phyloP scores from a whole-genome alignment of 2,113 vertebrate species.

The Notechis scutatus region DNA sequence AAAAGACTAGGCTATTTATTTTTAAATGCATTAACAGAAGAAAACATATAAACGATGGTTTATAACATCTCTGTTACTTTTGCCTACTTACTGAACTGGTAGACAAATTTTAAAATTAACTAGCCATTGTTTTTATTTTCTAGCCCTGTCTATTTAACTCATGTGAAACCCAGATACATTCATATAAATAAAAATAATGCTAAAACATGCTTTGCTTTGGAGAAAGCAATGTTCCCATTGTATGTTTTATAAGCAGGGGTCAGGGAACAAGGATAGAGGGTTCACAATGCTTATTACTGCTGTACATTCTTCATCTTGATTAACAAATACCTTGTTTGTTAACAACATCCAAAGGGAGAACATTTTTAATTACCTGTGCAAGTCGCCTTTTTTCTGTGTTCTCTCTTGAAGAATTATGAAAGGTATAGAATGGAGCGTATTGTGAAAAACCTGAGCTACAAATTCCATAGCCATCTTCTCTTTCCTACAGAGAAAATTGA shows the following conservation, averaged over 20 bases:
- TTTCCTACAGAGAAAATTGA: constrained; percentile 64
- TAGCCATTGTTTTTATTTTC: neutral
- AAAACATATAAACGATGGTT: neutral
- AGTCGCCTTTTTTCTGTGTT: constrained; percentile 58
- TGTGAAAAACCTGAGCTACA: constrained; percentile 56
- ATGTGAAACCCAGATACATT: neutral
- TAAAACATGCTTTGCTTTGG: neutral
- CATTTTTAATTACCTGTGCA: constrained; percentile 60
- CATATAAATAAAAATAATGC: neutral
- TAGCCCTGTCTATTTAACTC: neutral
- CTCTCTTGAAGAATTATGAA: constrained; percentile 49
- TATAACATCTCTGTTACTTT: neutral
- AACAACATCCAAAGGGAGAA: neutral
- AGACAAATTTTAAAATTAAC: neutral
- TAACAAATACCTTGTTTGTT: constrained; percentile 1
- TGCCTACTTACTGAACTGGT: neutral
- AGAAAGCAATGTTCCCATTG: neutral
- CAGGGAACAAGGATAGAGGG: neutral
- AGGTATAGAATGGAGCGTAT: constrained; percentile 46
- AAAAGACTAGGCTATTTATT: neutral
- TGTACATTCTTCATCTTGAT: neutral
- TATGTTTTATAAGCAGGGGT: neutral
- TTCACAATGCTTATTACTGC: neutral
- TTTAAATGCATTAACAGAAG: neutral
- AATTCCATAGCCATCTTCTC: constrained; percentile 61